These are phyloP conservation scores for Hypanus sabinus DNA, from an alignment of 2,113 vertebrate genomes.

Conservation along the genomic window DNA sequence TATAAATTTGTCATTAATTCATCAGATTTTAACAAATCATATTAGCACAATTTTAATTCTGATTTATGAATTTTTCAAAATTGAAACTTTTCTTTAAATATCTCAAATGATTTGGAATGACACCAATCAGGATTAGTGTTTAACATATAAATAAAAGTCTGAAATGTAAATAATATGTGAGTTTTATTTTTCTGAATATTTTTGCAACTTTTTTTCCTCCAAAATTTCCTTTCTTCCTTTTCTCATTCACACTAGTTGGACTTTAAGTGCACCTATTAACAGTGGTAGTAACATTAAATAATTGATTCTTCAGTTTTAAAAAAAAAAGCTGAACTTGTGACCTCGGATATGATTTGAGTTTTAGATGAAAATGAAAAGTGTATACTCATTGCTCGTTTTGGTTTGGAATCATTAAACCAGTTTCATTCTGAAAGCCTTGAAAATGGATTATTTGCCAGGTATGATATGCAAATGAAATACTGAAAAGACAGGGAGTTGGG, in stretches of 20 bases:
- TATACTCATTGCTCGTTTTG: background rate
- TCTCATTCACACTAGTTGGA: background rate
- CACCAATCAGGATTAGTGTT: background rate
- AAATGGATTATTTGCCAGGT: background rate
- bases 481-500: too few species aligned
- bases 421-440: background rate
- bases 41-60: background rate
- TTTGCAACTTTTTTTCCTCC: background rate
- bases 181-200: background rate
- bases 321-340: background rate
- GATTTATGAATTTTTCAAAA: background rate
- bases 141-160: constrained; percentile 6
- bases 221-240: background rate
- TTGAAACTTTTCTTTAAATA: background rate
- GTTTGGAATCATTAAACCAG: background rate
- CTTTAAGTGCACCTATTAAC: background rate
- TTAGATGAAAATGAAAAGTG: too few species aligned
- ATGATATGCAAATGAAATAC: too few species aligned
- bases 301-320: background rate
- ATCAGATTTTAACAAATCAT: background rate
- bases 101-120: background rate
- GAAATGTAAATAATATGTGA: background rate
- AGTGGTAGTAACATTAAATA: background rate
- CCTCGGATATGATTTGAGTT: background rate
- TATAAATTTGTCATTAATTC: background rate